Percentiles rank a stretch among this genome's conserved stretches.
Evolutionary conservation across 2,797 vertebrate species (phyloP).

Genomic region (Okamejei kenojei): DNA sequence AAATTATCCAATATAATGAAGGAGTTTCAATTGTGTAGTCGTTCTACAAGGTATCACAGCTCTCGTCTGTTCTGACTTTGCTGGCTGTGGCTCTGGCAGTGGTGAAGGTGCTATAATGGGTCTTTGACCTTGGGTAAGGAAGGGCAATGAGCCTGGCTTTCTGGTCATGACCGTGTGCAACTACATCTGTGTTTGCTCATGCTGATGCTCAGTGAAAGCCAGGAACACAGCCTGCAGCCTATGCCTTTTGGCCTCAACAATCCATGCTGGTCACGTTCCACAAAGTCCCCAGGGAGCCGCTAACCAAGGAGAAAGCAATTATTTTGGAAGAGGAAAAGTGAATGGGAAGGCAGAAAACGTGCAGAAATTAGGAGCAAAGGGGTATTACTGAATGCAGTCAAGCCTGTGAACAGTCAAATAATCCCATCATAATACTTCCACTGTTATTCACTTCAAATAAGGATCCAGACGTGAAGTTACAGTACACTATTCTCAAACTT

Average conservation of each 20-base stretch:
- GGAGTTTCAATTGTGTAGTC: neutral
- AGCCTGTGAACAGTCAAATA: slow-evolving; percentile 40
- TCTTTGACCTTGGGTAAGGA: neutral
- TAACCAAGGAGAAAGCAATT: slow-evolving; percentile 47
- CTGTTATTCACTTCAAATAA: neutral
- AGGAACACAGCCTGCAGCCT: neutral
- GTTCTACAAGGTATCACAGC: neutral
- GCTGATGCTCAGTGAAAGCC: neutral
- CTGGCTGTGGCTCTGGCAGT: neutral
- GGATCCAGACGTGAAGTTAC: neutral
- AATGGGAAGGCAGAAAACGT: slow-evolving; percentile 41
- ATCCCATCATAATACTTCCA: neutral
- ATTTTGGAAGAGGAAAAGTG: slow-evolving; percentile 52
- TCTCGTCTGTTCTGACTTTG: neutral
- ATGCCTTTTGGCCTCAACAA: neutral
- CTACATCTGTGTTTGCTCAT: neutral
- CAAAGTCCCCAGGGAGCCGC: neutral
- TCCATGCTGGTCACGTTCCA: neutral
- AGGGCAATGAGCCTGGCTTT: neutral
- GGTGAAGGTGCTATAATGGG: neutral
- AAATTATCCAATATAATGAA: neutral
- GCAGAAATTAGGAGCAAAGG: slow-evolving; percentile 41
- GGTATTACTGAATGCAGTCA: slow-evolving; percentile 41
- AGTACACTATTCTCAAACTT: neutral
- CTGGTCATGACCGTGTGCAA: neutral